Percentiles rank a stretch among this genome's conserved stretches.
Conservation (phyloP, 2,113 vertebrate species). For the Mixornis gularis region DNA sequence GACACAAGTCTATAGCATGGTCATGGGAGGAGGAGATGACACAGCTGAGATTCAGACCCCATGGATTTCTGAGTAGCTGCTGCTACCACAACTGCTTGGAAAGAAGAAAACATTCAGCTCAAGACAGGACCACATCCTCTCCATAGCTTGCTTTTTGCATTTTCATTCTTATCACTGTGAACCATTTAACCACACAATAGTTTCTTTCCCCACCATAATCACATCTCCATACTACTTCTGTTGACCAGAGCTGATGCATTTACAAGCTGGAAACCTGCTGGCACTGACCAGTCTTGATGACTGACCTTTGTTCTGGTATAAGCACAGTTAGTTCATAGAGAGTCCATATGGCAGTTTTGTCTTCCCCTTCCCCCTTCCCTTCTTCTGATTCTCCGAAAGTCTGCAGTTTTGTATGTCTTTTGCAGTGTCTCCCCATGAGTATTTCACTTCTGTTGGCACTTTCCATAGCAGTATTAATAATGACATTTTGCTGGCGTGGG, state of each 20-base stretch:
- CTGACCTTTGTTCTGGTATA: background rate
- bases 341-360: slow-evolving; percentile 44
- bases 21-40: background rate
- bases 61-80: background rate
- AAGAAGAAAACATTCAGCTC: background rate
- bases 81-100: background rate
- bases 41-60: background rate
- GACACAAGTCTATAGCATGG: background rate
- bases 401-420: slow-evolving; percentile 59
- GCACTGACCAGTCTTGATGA: background rate
- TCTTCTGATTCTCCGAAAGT: slow-evolving; percentile 20
- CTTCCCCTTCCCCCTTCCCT: background rate
- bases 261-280: slow-evolving; percentile 6
- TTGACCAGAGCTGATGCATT: background rate
- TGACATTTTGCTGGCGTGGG: slow-evolving; percentile 66
- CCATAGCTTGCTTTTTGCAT: background rate
- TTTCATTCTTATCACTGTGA: background rate
- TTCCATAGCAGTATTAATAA: slow-evolving; percentile 68
- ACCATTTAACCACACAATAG: background rate
- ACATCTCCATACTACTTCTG: background rate
- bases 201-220: background rate
- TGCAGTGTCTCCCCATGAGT: slow-evolving; percentile 63
- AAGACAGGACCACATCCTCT: background rate
- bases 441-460: slow-evolving; percentile 74
- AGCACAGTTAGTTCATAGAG: background rate